Conservation (phyloP, 2,888 invertebrate species). For the Eremobia ochroleuca region DNA sequence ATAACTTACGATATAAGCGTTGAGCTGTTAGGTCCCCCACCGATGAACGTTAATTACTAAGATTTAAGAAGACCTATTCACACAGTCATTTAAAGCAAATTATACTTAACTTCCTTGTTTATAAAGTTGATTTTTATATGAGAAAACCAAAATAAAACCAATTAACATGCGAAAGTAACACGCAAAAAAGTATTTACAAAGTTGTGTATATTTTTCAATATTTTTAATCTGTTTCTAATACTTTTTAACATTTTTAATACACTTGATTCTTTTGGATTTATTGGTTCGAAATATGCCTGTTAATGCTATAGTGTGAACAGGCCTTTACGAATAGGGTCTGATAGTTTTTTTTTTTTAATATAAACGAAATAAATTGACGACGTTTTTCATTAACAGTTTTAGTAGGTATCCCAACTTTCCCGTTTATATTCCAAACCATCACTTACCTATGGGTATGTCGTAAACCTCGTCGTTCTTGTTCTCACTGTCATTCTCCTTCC, state of each 20-base stretch:
- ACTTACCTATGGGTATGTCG: conserved; percentile 89
- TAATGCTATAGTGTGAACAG: conserved; percentile 63
- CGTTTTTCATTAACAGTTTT: not conserved
- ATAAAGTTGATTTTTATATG: not conserved
- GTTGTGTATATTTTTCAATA: not conserved
- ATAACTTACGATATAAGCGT: conserved; percentile 59
- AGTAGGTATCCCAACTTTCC: not conserved
- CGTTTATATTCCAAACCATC: conserved; percentile 48
- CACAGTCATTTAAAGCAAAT: conserved; percentile 21
- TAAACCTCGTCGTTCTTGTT: conserved; percentile 85
- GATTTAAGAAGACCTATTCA: conserved; percentile 48
- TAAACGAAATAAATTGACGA: conserved; percentile 19
- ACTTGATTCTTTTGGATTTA: not conserved
- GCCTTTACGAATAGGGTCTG: conserved; percentile 39
- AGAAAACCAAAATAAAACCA: not conserved
- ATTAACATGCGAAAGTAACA: conserved; percentile 5
- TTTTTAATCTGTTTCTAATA: not conserved
- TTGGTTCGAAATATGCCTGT: not conserved
- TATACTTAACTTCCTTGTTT: not conserved
- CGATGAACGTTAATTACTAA: conserved; percentile 45
- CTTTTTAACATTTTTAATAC: not conserved
- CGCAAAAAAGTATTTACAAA: not conserved
- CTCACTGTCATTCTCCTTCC: conserved; percentile 77
- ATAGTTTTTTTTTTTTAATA: conserved; percentile 9
- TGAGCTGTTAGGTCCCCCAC: conserved; percentile 61